Conservation (phyloP, 2,797 vertebrate genomes). For the Lithobates pipiens region DNA sequence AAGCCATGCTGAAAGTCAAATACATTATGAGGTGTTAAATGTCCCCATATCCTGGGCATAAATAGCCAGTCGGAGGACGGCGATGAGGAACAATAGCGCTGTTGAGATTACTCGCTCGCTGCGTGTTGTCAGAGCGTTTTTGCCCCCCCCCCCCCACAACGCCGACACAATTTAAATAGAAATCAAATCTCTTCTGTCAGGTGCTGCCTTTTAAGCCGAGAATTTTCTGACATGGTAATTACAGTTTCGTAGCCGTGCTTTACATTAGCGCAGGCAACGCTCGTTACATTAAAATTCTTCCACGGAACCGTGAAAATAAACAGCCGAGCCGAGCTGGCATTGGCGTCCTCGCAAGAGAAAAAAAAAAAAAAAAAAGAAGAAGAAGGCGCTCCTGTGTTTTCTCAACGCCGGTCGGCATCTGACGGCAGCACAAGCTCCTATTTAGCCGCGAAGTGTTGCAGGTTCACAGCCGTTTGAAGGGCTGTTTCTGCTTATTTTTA, state of each 20-base stretch:
- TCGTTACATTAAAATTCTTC: conserved; percentile 99
- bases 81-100: conserved; percentile 33
- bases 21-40: conserved; percentile 43
- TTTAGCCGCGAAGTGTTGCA: conserved; percentile 87
- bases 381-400: conserved; percentile 87
- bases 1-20: conserved; percentile 5
- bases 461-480: conserved; percentile 80
- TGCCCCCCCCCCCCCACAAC: conserved; percentile 43
- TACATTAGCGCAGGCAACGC: conserved; percentile 87
- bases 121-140: conserved; percentile 61
- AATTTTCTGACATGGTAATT: conserved; percentile 96
- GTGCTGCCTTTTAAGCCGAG: conserved; percentile 88
- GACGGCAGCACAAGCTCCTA: conserved; percentile 72
- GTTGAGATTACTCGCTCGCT: conserved; percentile 66
- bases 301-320: conserved; percentile 98
- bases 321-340: conserved; percentile 91
- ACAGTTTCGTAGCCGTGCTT: conserved; percentile 84
- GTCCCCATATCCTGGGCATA: conserved; percentile 41
- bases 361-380: background rate
- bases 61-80: background rate
- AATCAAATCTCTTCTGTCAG: conserved; percentile 78
- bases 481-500: conserved; percentile 78
- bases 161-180: conserved; percentile 76
- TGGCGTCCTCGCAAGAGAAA: conserved; percentile 79
- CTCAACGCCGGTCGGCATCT: conserved; percentile 79